Evolutionary conservation across 92 coral and sea anemone genomes (phyloP).

Genomic region (Muricea muricata): DNA sequence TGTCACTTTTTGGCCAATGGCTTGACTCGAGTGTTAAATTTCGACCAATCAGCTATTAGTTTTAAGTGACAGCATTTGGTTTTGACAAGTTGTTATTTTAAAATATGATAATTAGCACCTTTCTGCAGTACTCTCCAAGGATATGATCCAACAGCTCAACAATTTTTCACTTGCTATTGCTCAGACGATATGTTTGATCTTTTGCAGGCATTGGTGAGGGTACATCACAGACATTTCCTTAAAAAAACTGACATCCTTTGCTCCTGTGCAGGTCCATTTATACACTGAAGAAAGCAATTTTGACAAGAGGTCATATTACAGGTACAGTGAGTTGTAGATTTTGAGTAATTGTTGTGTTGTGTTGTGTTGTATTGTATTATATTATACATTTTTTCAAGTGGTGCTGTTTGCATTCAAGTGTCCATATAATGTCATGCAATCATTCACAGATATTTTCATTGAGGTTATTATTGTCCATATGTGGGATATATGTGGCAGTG

Average conservation of each 20-base stretch:
- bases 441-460: too few species aligned
- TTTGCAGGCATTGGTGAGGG: background rate
- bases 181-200: background rate
- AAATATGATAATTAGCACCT: slow-evolving; percentile 38
- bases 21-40: background rate
- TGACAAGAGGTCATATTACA: background rate
- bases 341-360: background rate
- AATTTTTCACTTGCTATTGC: background rate
- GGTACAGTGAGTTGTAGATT: background rate
- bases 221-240: background rate
- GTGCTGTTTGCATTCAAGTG: background rate
- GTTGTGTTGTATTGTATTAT: background rate
- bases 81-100: slow-evolving; percentile 18
- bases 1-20: slow-evolving; percentile 9
- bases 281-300: too few species aligned
- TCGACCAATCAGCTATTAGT: background rate
- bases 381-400: background rate
- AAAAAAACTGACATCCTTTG: background rate
- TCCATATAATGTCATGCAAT: background rate
- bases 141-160: background rate
- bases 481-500: too few species aligned
- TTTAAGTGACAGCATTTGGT: slow-evolving; percentile 7
- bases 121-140: slow-evolving; percentile 21
- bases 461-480: too few species aligned
- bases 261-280: too few species aligned